Conservation (phyloP, 2,113 vertebrate genomes). For the Lanius collurio region DNA sequence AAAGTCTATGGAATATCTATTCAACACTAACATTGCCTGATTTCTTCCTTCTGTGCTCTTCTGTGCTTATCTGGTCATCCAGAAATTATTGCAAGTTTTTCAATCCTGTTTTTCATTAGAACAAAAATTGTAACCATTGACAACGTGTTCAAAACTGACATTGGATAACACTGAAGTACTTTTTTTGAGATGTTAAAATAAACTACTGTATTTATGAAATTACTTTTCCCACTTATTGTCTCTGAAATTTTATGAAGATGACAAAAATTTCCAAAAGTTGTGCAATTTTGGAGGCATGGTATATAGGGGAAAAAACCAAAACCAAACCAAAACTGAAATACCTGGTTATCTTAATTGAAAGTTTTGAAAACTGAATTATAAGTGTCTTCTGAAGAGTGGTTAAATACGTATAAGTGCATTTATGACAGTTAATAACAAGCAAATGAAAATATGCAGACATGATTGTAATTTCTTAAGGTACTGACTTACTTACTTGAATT, state of each 20-base stretch:
- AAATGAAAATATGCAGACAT: neutral
- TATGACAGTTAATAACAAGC: neutral
- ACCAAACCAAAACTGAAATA: neutral
- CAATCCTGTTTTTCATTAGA: neutral
- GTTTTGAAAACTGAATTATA: neutral
- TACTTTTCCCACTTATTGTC: neutral
- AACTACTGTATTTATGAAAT: neutral
- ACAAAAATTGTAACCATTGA: neutral
- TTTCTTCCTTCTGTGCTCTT: neutral
- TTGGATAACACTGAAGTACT: neutral
- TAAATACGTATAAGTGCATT: neutral
- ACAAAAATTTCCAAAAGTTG: neutral
- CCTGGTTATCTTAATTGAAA: neutral
- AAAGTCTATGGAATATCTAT: neutral
- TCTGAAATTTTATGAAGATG: neutral
- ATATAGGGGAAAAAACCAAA: neutral
- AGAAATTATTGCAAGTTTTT: neutral
- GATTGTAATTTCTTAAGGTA: neutral
- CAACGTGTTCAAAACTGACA: neutral
- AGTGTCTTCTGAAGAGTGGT: neutral
- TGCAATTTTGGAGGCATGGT: neutral
- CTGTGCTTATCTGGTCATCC: neutral
- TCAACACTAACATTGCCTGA: neutral
- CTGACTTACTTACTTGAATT: neutral
- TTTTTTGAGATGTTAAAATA: neutral